Evolutionary conservation across 2,888 invertebrate genomes (phyloP).

Genomic region (Agrochola circellaris): DNA sequence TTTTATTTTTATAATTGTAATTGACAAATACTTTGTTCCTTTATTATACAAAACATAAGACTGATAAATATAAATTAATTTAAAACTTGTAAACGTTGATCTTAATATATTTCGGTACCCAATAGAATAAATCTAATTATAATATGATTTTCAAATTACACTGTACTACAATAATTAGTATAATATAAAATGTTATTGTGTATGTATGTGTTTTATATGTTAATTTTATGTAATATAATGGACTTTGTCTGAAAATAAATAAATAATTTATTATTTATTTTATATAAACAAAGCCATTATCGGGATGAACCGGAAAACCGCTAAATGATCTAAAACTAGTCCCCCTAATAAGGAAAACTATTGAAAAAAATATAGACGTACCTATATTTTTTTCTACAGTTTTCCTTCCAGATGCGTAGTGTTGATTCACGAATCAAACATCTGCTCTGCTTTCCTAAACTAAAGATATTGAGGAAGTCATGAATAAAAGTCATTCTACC

Average conservation of each 20-base stretch:
- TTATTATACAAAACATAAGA: background rate
- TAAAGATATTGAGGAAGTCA: background rate
- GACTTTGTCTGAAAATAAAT: too few species aligned
- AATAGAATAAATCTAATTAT: background rate
- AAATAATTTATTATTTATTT: too few species aligned
- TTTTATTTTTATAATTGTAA: background rate
- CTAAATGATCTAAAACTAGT: slow-evolving; percentile 5
- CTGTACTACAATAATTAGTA: too few species aligned
- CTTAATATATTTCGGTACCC: too few species aligned
- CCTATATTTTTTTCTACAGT: too few species aligned
- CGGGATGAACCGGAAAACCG: slow-evolving; percentile 38
- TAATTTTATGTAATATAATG: too few species aligned
- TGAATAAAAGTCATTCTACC: background rate
- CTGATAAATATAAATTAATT: background rate
- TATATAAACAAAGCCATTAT: slow-evolving; percentile 20
- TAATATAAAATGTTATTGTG: too few species aligned
- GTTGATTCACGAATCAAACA: slow-evolving; percentile 2
- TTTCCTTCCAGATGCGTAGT: background rate
- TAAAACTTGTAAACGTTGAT: background rate
- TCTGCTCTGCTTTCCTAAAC: background rate
- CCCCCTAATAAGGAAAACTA: slow-evolving; percentile 24
- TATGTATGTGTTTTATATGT: too few species aligned
- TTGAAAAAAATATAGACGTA: background rate
- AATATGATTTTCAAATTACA: background rate
- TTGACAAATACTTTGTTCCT: background rate